Evolutionary conservation across 2,113 vertebrate genomes (phyloP).

Genomic region (Mormoops blainvillei): DNA sequence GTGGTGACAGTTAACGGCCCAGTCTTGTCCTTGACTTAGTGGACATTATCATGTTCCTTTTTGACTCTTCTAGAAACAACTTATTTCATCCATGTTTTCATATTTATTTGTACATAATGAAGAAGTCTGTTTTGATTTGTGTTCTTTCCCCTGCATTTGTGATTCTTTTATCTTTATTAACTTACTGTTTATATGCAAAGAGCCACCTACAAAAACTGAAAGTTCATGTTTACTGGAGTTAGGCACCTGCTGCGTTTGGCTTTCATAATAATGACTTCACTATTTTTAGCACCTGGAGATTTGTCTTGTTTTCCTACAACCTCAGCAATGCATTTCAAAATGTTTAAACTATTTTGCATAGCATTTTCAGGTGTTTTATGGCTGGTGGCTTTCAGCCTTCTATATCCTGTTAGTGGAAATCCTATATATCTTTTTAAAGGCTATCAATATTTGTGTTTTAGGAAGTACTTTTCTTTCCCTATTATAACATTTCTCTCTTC

Average conservation of each 20-base stretch:
- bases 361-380: neutral
- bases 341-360: neutral
- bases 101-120: slow-evolving; percentile 2
- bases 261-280: neutral
- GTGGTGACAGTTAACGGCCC: neutral
- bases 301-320: neutral
- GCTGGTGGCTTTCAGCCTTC: neutral
- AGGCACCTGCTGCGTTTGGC: neutral
- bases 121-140: slow-evolving; percentile 5
- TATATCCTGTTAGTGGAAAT: neutral
- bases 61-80: neutral
- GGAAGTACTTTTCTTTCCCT: neutral
- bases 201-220: neutral
- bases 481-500: neutral
- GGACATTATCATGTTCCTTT: neutral
- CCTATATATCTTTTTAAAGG: neutral
- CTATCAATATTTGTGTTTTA: neutral
- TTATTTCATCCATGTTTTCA: neutral
- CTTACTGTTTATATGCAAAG: slow-evolving; percentile 16
- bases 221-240: neutral
- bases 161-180: slow-evolving; percentile 7
- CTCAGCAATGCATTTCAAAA: neutral
- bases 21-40: neutral
- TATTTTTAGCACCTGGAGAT: slow-evolving; percentile 25
- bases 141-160: neutral